Conservation (phyloP, 2,113 vertebrate species). For the Heteronetta atricapilla region DNA sequence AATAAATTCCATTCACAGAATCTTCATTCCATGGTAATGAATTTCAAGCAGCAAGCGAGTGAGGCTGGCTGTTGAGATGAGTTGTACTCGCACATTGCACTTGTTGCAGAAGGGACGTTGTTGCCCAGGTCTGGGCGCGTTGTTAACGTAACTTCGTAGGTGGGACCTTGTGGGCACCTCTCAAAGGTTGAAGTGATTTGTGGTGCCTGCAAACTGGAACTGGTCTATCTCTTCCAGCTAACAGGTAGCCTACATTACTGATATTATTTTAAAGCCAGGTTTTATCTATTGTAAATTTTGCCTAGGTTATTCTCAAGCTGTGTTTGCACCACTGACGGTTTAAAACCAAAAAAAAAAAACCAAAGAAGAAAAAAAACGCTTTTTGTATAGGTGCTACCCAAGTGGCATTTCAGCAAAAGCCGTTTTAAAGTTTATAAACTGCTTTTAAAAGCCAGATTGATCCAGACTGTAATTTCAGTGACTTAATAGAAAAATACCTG, state of each 20-base stretch:
- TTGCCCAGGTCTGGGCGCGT: not conserved
- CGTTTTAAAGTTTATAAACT: not conserved
- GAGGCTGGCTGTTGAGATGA: not conserved
- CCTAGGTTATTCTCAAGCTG: not conserved
- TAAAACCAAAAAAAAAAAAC: not conserved
- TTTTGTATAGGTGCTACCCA: not conserved
- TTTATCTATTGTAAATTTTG: too few species aligned
- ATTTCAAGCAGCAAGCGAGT: not conserved
- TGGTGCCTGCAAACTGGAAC: not conserved
- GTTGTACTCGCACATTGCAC: accelerated
- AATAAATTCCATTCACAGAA: not conserved
- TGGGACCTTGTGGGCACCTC: accelerated
- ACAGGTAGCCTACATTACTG: not conserved
- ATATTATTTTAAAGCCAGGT: too few species aligned
- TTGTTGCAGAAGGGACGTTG: not conserved
- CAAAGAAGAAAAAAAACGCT: too few species aligned
- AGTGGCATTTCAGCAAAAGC: not conserved
- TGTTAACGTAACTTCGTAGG: accelerated
- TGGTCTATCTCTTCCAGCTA: not conserved
- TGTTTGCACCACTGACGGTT: not conserved
- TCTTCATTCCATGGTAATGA: not conserved
- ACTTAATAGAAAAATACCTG: not conserved
- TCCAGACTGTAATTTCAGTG: not conserved
- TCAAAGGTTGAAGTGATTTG: accelerated
- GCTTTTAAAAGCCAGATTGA: not conserved